These are phyloP conservation scores for Tragopan temminckii DNA, from an alignment of 2,797 vertebrate genomes.

Conservation along the genomic window DNA sequence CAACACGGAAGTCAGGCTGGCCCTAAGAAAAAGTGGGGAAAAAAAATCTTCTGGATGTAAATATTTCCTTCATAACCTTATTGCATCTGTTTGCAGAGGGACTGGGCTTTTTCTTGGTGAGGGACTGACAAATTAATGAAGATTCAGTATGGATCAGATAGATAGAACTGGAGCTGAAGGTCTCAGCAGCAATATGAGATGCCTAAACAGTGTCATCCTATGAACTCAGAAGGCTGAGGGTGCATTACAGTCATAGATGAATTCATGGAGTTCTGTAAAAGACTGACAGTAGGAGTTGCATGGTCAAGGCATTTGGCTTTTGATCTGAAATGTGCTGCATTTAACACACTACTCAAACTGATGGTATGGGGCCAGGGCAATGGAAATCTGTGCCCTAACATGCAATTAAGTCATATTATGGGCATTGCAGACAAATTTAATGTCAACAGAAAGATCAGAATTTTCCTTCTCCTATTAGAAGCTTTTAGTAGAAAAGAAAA, in stretches of 20 bases:
- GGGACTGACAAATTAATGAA: background rate
- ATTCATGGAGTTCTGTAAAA: background rate
- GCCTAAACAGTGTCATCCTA: background rate
- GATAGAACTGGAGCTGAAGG: background rate
- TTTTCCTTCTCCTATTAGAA: background rate
- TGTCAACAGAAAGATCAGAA: background rate
- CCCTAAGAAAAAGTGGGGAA: background rate
- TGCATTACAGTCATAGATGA: accelerated
- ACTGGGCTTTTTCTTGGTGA: background rate
- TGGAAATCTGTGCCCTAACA: background rate
- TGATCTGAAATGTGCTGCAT: background rate
- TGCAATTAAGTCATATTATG: background rate
- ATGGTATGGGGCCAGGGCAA: background rate
- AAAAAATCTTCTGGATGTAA: background rate
- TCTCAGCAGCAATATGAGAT: background rate
- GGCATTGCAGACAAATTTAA: background rate
- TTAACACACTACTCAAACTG: background rate
- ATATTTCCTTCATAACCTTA: background rate
- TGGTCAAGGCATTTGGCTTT: background rate
- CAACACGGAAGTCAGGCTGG: background rate
- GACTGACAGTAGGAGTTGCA: background rate
- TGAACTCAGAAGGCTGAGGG: background rate
- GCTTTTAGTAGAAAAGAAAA: background rate
- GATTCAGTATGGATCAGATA: background rate
- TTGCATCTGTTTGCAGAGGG: background rate